phyloP scores from a whole-genome alignment of 2,113 vertebrate species.

The Neogale vison region DNA sequence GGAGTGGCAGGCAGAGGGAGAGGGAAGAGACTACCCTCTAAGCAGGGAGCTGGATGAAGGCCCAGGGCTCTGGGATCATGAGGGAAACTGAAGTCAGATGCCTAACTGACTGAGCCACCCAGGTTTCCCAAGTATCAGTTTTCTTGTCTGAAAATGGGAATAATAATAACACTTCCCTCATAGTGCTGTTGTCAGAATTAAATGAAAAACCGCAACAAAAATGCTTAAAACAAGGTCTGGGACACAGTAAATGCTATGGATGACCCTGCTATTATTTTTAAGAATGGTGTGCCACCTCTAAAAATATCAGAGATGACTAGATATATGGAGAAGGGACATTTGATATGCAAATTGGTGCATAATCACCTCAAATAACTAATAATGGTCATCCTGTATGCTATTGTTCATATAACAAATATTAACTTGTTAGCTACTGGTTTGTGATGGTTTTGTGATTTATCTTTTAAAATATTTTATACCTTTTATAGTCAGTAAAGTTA shows the following conservation, averaged over 20 bases:
- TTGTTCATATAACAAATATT: background rate
- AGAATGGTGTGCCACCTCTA: background rate
- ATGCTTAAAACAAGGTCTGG: background rate
- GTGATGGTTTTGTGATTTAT: background rate
- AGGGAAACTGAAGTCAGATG: no score
- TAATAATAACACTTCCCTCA: background rate
- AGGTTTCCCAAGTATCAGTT: background rate
- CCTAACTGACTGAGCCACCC: no score
- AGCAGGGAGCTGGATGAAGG: no score
- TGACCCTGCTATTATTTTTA: background rate
- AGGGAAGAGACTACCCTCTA: no score
- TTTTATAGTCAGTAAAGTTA: slow-evolving; percentile 31
- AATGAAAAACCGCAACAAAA: background rate
- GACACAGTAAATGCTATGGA: background rate
- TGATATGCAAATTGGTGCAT: background rate
- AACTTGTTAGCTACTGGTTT: background rate
- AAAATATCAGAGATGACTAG: background rate
- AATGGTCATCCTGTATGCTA: background rate
- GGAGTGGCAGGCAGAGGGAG: no score
- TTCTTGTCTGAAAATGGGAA: background rate
- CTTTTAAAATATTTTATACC: background rate
- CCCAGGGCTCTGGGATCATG: no score
- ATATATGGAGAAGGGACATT: background rate
- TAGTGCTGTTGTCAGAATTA: background rate
- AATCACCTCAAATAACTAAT: background rate